A percentile compares a stretch with the other conserved stretches of the same genome.
Conservation (phyloP, 2,888 invertebrate species). For the Hedya salicella region DNA sequence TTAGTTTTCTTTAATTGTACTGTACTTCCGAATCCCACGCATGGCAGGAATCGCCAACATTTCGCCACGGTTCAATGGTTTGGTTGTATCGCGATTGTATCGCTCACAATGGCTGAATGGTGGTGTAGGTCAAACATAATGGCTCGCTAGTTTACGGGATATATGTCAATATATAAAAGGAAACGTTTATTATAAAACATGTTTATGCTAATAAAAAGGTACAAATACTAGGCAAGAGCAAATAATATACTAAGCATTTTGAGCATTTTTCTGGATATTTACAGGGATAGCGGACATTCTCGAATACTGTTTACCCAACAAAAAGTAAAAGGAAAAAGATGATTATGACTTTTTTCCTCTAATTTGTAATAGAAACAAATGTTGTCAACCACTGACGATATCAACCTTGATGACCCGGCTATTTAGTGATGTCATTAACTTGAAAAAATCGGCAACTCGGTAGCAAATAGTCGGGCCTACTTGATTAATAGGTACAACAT, state of each 20-base stretch:
- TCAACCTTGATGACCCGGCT: conserved; percentile 53
- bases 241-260: too few species aligned
- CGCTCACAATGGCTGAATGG: conserved; percentile 35
- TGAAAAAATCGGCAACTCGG: conserved; percentile 52
- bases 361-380: conserved; percentile 49
- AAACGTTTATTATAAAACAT: conserved; percentile 5
- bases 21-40: conserved; percentile 49
- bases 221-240: not conserved
- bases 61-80: conserved; percentile 45
- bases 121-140: conserved; percentile 37
- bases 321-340: too few species aligned
- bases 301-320: too few species aligned
- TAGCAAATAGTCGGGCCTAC: conserved; percentile 30
- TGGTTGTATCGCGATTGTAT: conserved; percentile 24
- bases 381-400: conserved; percentile 58
- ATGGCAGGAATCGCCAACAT: conserved; percentile 45
- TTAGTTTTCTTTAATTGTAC: conserved; percentile 31
- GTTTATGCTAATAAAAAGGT: not conserved
- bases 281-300: too few species aligned
- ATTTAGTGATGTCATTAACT: conserved; percentile 54
- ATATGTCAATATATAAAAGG: conserved; percentile 9
- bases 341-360: too few species aligned
- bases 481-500: not conserved
- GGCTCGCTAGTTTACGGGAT: conserved; percentile 6
- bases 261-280: too few species aligned